Percentiles rank a stretch among this genome's conserved stretches.
Conservation (phyloP, 1,140 invertebrate genomes). For the Artemia franciscana region DNA sequence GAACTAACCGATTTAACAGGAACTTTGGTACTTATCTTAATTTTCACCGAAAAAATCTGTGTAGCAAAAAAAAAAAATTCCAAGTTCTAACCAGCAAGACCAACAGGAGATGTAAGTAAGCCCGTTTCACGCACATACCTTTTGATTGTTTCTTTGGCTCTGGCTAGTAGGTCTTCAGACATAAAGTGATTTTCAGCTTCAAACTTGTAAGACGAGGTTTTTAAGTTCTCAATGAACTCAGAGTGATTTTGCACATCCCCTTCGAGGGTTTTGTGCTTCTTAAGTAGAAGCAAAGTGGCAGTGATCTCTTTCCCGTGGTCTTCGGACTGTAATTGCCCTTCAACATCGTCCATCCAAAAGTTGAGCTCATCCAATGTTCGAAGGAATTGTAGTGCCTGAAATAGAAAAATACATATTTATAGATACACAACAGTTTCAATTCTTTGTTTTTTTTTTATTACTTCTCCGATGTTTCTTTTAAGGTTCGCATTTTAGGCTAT, state of each 20-base stretch:
- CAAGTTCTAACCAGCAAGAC: too few species aligned
- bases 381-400: conserved; percentile 50
- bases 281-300: conserved; percentile 56
- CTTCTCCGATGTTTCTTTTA: too few species aligned
- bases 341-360: conserved; percentile 68
- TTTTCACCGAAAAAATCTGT: too few species aligned
- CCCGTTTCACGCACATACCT: too few species aligned
- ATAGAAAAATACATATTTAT: too few species aligned
- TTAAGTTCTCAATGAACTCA: conserved; percentile 48
- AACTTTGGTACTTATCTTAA: too few species aligned
- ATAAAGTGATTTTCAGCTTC: conserved; percentile 54
- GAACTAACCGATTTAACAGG: too few species aligned
- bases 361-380: conserved; percentile 70
- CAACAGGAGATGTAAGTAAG: too few species aligned
- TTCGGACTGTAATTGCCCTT: conserved; percentile 50
- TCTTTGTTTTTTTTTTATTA: conserved; percentile 9
- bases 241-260: conserved; percentile 51
- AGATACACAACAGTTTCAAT: background rate
- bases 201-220: conserved; percentile 45
- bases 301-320: conserved; percentile 57
- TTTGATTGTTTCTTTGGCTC: conserved; percentile 38
- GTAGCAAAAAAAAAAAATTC: too few species aligned
- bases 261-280: conserved; percentile 58
- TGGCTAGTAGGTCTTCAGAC: conserved; percentile 51
- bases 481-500: too few species aligned